Evolutionary conservation across 2,888 invertebrate genomes (phyloP).

Genomic region (Polymixis flavicincta): DNA sequence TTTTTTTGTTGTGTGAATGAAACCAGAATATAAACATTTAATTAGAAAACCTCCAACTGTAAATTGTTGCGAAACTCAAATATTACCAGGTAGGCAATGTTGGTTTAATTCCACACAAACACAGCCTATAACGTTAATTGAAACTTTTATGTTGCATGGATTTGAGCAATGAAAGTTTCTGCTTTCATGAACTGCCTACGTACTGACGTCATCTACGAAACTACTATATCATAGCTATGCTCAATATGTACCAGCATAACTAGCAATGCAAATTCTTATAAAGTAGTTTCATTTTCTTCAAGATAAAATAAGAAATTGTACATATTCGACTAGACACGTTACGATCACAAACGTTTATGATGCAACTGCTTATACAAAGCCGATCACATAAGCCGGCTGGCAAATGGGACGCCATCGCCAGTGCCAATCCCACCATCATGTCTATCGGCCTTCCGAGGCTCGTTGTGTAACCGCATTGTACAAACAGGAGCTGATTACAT

Average conservation of each 20-base stretch:
- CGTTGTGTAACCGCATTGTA: too few relatives aligned
- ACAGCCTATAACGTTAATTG: constrained; percentile 1
- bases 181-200: not conserved
- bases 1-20: too few relatives aligned
- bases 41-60: too few relatives aligned
- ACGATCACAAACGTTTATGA: too few relatives aligned
- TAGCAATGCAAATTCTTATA: not conserved
- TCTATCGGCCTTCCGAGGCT: too few relatives aligned
- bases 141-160: constrained; percentile 42
- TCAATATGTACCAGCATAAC: not conserved
- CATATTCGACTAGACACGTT: not conserved
- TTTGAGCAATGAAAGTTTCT: constrained; percentile 14
- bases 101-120: constrained; percentile 25
- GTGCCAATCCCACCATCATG: too few relatives aligned
- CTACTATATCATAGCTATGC: too few relatives aligned
- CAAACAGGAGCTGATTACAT: too few relatives aligned
- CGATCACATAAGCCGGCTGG: not conserved
- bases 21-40: too few relatives aligned
- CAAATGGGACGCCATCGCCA: not conserved
- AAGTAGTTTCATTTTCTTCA: not conserved
- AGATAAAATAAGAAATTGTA: not conserved
- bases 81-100: not conserved
- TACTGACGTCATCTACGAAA: not conserved
- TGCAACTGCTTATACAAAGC: too few relatives aligned
- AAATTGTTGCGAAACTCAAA: not conserved